These are phyloP conservation scores for Acipenser oxyrinchus DNA, from an alignment of 2,797 vertebrate species.

Conservation along the genomic window DNA sequence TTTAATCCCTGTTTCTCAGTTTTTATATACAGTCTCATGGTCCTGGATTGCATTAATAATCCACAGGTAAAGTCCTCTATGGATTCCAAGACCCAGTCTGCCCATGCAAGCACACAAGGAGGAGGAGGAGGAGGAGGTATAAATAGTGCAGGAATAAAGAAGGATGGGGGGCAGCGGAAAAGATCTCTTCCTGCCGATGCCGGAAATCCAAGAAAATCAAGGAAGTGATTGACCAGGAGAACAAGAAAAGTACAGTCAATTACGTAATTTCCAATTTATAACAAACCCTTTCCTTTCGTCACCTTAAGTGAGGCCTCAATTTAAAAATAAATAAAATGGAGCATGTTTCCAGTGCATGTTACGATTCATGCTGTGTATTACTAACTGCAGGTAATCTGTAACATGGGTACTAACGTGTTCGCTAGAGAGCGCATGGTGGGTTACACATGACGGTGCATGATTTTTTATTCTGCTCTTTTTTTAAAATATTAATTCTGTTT, in stretches of 20 bases:
- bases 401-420: slow-evolving; percentile 4
- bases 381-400: slow-evolving; percentile 7
- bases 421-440: background rate
- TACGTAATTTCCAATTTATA: background rate
- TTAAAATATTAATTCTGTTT: slow-evolving; percentile 9
- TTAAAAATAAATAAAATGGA: background rate
- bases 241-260: slow-evolving; percentile 54
- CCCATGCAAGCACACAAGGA: slow-evolving; percentile 15
- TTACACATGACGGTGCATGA: slow-evolving; percentile 15
- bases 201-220: slow-evolving; percentile 71
- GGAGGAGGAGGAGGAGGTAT: slow-evolving; percentile 25
- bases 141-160: slow-evolving; percentile 42
- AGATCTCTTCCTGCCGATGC: slow-evolving; percentile 29
- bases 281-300: too few relatives aligned
- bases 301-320: too few relatives aligned
- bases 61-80: slow-evolving; percentile 56
- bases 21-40: slow-evolving; percentile 8
- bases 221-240: slow-evolving; percentile 37
- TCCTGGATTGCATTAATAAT: slow-evolving; percentile 40
- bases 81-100: slow-evolving; percentile 26
- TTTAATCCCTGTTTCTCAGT: slow-evolving; percentile 15
- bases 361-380: slow-evolving; percentile 8
- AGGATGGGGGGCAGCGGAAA: slow-evolving; percentile 46
- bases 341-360: slow-evolving; percentile 11
- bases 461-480: background rate